Evolutionary conservation across 2,888 invertebrate genomes (phyloP).

Genomic region (Spisula subtruncata): DNA sequence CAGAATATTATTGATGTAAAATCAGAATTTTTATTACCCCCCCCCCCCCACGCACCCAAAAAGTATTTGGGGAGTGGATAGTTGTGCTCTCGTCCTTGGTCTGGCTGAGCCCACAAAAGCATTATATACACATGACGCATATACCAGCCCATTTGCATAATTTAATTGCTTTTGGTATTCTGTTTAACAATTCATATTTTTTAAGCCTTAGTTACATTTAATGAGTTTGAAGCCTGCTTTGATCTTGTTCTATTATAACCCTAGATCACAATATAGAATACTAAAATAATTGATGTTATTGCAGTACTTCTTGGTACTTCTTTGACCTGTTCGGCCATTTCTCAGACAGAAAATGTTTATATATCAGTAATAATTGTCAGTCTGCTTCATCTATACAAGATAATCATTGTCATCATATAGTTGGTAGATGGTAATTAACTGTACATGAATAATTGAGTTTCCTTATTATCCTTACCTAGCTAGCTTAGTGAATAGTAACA

Average conservation of each 20-base stretch:
- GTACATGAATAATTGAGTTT: conserved; percentile 7
- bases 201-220: no score
- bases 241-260: no score
- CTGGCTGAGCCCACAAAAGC: no score
- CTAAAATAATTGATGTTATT: neutral
- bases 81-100: no score
- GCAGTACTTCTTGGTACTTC: neutral
- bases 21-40: neutral
- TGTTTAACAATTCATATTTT: no score
- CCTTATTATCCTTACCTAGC: no score
- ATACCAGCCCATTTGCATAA: no score
- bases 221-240: no score
- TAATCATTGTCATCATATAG: conserved; percentile 22
- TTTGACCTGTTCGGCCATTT: neutral
- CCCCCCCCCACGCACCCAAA: no score
- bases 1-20: neutral
- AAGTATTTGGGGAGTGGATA: no score
- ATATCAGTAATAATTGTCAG: neutral
- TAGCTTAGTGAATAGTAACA: neutral
- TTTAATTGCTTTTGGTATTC: no score
- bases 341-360: neutral
- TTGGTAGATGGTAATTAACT: conserved; percentile 19
- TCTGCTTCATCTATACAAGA: neutral
- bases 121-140: no score
- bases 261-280: neutral